Base-by-base conservation (phyloP, 2,888 invertebrate genomes). In the Lutraria lutraria region DNA sequence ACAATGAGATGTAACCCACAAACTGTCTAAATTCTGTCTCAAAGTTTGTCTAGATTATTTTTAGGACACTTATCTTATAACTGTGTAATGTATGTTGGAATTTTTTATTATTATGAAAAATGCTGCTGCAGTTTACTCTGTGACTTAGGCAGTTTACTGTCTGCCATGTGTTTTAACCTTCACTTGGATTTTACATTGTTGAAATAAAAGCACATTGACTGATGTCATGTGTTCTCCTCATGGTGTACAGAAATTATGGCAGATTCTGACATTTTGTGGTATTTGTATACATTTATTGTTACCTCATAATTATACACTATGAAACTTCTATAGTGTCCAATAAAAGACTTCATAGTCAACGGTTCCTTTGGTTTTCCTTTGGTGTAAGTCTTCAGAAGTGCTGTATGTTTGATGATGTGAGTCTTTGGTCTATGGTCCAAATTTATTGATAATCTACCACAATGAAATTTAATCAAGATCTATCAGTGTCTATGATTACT, bases 381-480 rank as follows among this genome's bases (percentile, higher is more conserved):
- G 63, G 6, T 60, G 60, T 8, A 60, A 60, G n/a, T 60, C 63
- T 68, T 21, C 63, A 68, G 12, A 12, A 68, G 25, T 68, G 25
- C 3, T 2, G n/a, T n/a, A 25, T 68, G 25, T 25, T n/a, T 68
- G 60, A n/a, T 21, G 8, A 43, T 76, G 8, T 76, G 72, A 19
- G 16, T 6, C 15, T 34, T 76, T 76, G 16, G 15, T 76, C 31
- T 76, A 15, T 76, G 16, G 76, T 29, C 31, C 76, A 19, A 31
- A 19, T 76, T 76, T 76, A 76, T 76, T 76, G 34, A 76, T 72
- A 29, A 76, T 76, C 31, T 31, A 34, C 25, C 34, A 76, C 76
- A 76, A 76, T 76, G 76, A 76, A 76, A 31, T n/a, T 31, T 31
- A 76, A 76, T 34, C 34, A 76, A 76, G 63, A 68, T 68, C 63